Percentiles rank a stretch among this genome's conserved stretches.
Conservation (phyloP, 2,113 vertebrate species). For the Recurvirostra avosetta region DNA sequence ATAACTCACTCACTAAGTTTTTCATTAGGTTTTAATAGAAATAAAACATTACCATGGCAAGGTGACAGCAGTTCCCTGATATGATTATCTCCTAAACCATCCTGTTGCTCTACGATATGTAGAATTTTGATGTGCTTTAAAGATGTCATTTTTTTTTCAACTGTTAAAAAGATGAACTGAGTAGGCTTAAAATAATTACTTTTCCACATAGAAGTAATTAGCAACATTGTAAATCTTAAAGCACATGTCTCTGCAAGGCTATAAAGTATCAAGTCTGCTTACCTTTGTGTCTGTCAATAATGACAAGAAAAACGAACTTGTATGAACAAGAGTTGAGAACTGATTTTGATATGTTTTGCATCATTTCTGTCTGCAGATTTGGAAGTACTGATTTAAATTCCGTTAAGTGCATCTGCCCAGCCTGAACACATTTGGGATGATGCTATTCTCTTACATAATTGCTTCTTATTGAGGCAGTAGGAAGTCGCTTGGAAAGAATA, state of each 20-base stretch:
- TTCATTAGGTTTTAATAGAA: background rate
- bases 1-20: background rate
- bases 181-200: background rate
- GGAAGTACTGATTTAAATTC: background rate
- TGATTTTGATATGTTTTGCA: background rate
- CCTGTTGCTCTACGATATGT: background rate
- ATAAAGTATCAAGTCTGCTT: background rate
- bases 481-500: background rate
- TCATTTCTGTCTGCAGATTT: background rate
- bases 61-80: background rate
- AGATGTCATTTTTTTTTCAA: background rate
- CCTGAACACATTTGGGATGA: background rate
- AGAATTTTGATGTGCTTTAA: background rate
- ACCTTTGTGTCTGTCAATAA: background rate
- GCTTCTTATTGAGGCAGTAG: background rate
- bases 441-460: background rate
- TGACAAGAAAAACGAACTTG: background rate
- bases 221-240: background rate
- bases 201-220: background rate
- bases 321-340: background rate
- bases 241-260: background rate
- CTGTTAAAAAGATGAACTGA: background rate
- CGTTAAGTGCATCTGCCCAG: background rate
- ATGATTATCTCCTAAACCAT: background rate
- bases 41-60: background rate